Evolutionary conservation across 2,888 invertebrate species (phyloP), one percentile per base, ranked within the genome.

Genomic region (Tiphia femorata): DNA sequence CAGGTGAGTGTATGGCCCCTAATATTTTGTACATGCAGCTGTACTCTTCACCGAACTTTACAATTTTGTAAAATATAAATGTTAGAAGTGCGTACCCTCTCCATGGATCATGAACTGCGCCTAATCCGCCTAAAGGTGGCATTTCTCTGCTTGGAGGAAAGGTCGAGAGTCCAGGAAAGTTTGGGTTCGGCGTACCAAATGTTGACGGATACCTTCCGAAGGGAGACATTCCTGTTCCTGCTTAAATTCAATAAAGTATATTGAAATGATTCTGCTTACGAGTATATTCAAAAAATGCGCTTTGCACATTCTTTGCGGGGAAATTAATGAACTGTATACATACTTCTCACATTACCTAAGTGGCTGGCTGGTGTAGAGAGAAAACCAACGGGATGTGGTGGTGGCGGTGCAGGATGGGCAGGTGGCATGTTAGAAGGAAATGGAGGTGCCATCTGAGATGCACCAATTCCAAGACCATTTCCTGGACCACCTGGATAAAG

Each of bases 161-260:
- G 58, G 91, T 90, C 27, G 92, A 88, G 67, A 93, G 86, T 17
- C 89, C 88, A 73, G 89, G 88, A 73, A 91, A 90, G 25, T 90
- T 87, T 49, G 91, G 89, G 75, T 87, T 87, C n/a, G 87, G 85
- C 16, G 87, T 86, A 60, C 89, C 89, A 64, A 88, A 87, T 41
- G 88, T 88, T 50, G 90, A 88, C 51, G 91, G 92, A 85, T 94
- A 94, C 70, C 94, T 88, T 51, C 90, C 92, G 84, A 94, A 95
- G 46, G 93, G 93, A 55, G 93, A 92, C 77, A 93, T 89, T 67
- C 91, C 90, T 76, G 90, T 86, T 69, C 87, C 88, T 86, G 80
- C 55, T n/a, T n/a, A n/a, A 17, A 49, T 20, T 14, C 14, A 27
- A 4, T 4, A 3, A 16, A 10, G 17, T 12, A 49, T 7, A 19